phyloP scores from a whole-genome alignment of 2,113 vertebrate species.

The Embiotoca jacksoni region DNA sequence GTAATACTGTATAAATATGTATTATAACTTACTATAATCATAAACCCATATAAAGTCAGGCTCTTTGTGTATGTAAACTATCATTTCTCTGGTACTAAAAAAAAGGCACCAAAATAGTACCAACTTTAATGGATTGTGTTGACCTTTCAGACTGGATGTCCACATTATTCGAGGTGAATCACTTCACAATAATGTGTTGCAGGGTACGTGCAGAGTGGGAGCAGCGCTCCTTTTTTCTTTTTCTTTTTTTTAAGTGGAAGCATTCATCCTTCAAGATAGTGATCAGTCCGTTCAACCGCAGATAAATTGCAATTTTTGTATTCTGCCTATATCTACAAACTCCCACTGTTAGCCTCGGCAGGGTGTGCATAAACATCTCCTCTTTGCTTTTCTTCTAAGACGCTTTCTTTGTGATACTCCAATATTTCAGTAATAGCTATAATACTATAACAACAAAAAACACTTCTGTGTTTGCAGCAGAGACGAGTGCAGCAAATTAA shows the following conservation, averaged over 20 bases:
- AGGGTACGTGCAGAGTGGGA: slow-evolving; percentile 13
- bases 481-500: slow-evolving; percentile 25
- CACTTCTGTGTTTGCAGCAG: slow-evolving; percentile 20
- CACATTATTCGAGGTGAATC: slow-evolving; percentile 36
- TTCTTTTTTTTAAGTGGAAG: slow-evolving; percentile 17
- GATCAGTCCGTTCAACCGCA: slow-evolving; percentile 30
- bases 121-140: slow-evolving; percentile 22
- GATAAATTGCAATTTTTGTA: slow-evolving; percentile 25
- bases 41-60: neutral
- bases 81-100: neutral
- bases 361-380: neutral
- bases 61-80: slow-evolving; percentile 16
- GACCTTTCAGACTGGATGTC: slow-evolving; percentile 25
- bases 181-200: slow-evolving; percentile 18
- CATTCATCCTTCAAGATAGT: slow-evolving; percentile 23
- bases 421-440: slow-evolving; percentile 22
- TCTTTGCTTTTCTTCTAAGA: neutral
- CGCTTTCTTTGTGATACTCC: slow-evolving; percentile 19
- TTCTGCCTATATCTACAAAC: slow-evolving; percentile 9
- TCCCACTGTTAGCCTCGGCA: neutral
- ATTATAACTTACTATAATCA: neutral
- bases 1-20: neutral
- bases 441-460: slow-evolving; percentile 22
- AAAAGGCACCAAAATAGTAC: slow-evolving; percentile 9
- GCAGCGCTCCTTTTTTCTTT: neutral